Base-by-base conservation (phyloP, 1,140 invertebrate genomes). In the Araneus ventricosus region DNA sequence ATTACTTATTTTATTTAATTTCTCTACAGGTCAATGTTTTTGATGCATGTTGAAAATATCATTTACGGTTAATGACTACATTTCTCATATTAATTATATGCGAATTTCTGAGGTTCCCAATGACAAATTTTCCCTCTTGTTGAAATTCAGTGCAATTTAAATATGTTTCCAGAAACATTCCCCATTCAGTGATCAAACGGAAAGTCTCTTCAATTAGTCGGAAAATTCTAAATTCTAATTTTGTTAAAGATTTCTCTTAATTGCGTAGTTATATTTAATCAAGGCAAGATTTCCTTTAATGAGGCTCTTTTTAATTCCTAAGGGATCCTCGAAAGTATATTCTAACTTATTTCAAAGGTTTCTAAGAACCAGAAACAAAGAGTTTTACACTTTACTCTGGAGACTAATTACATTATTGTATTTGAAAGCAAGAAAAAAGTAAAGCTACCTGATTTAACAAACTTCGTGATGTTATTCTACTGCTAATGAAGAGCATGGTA, bases 361-460 rank as follows among this genome's bases (percentile, higher is more conserved):
- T 34, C 70, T 34, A 75, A 75, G 27, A 75, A 75, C 34, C 14
- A 4, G 30, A 75, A 75, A 75, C 70, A 75, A 75, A 37, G 70
- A 34, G 34, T 37, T 75, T 17, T 37, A 75, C 27, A 75, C 20
- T 34, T 75, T 20, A 22, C 70, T 75, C 67, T 1, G 30, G 70
- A 75, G 70, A 75, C 70, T 75, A 75, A 75, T 75, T 75, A 75
- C 30, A 75, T 34, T 34, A 75, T 34, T 75, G 70, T 34, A 75
- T 75, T 75, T 20, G 27, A 75, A 37, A 75, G 70, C 27, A 75
- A 24, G 17, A 75, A 75, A 75, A 75, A 75, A 75, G 10, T 20
- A 14, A 75, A 75, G 2, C 8, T 34, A 6, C 20, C 30, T 75
- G 70, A 22, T 34, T 75, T 75, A 75, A 75, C 70, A 75, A 75